Percentiles rank a stretch among this genome's conserved stretches.
phyloP scores from a whole-genome alignment of 64 coral and sea anemone species.

The Montipora efflorescens region DNA sequence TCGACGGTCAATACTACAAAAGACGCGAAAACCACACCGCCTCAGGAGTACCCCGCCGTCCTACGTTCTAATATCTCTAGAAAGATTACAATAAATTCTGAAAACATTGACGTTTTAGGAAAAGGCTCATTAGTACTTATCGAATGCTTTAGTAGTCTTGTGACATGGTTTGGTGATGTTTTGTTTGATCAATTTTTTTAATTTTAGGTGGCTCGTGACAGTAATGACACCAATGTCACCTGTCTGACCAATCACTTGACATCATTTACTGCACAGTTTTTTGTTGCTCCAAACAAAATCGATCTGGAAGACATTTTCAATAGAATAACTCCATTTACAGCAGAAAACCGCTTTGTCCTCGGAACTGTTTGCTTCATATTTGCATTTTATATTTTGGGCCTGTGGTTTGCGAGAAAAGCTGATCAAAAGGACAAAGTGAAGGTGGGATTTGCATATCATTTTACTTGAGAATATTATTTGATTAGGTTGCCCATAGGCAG shows the following conservation, averaged over 20 bases:
- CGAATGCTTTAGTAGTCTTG: too few relatives aligned
- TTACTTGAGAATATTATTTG: not conserved
- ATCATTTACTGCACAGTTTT: slow-evolving; percentile 59
- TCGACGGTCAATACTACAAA: too few relatives aligned
- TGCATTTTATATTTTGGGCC: slow-evolving; percentile 33
- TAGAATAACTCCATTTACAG: slow-evolving; percentile 2
- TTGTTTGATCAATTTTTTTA: not conserved
- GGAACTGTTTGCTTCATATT: slow-evolving; percentile 38
- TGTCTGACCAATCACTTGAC: slow-evolving; percentile 61
- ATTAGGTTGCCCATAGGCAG: not conserved
- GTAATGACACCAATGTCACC: slow-evolving; percentile 1
- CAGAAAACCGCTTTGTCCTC: slow-evolving; percentile 60
- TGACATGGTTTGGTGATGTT: not conserved
- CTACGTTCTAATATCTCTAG: too few relatives aligned
- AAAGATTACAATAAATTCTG: too few relatives aligned
- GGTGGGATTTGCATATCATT: not conserved
- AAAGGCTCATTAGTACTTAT: too few relatives aligned
- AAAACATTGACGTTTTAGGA: too few relatives aligned
- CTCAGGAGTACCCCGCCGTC: too few relatives aligned
- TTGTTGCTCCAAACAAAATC: slow-evolving; percentile 61
- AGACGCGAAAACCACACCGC: too few relatives aligned
- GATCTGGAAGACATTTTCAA: slow-evolving; percentile 32
- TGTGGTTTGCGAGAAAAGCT: slow-evolving; percentile 66
- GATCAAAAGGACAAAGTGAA: slow-evolving; percentile 67
- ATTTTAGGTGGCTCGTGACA: slow-evolving; percentile 5